Evolutionary conservation across 1,140 invertebrate species (phyloP).

Genomic region (Euglossa dilemma): DNA sequence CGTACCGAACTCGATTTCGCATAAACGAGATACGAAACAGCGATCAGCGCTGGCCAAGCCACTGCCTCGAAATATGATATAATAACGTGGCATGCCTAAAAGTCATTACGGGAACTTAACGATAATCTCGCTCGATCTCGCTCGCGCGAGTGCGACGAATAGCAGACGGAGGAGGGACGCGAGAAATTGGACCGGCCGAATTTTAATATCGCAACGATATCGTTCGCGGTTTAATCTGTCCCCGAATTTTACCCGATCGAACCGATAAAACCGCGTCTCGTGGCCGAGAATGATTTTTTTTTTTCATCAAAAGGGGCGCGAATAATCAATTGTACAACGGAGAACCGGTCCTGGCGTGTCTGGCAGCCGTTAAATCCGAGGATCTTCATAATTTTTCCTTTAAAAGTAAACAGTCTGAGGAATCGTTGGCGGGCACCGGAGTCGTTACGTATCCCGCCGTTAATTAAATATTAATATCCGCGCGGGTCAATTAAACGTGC

Average conservation of each 20-base stretch:
- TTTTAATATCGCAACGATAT: not conserved
- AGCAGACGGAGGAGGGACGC: too few relatives aligned
- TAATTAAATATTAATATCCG: constrained; percentile 31
- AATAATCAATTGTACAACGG: not conserved
- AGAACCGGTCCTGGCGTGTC: not conserved
- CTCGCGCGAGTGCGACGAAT: not conserved
- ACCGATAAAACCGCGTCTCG: not conserved
- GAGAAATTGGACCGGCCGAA: not conserved
- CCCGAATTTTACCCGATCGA: too few relatives aligned
- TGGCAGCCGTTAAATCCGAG: not conserved
- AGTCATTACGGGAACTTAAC: constrained; percentile 14
- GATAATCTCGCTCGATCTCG: not conserved
- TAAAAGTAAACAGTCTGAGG: constrained; percentile 11
- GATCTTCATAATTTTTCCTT: constrained; percentile 1
- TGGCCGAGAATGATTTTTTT: not conserved
- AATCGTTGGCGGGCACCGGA: not conserved
- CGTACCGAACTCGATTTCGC: constrained; percentile 16
- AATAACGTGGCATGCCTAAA: constrained; percentile 38
- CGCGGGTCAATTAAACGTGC: not conserved
- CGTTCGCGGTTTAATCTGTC: not conserved
- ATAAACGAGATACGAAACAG: constrained; percentile 26
- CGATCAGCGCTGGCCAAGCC: not conserved
- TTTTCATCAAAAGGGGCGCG: not conserved
- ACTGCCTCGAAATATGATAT: constrained; percentile 20
- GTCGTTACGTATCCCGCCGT: not conserved